Base-by-base conservation (phyloP, 2,113 vertebrate genomes). In the Neodon shergylaensis region DNA sequence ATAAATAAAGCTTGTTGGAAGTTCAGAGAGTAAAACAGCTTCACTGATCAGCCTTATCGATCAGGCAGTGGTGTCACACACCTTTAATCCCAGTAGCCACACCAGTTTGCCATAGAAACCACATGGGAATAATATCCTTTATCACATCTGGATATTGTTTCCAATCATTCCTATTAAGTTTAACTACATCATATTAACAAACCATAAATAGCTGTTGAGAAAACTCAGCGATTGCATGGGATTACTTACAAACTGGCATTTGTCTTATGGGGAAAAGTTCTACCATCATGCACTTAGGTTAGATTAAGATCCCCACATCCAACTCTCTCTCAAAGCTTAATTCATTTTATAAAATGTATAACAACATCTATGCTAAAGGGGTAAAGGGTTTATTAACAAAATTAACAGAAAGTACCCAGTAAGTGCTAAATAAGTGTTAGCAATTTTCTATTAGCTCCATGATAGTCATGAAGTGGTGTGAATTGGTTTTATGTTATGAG, bases 221-320 rank as follows among this genome's bases (percentile, higher is more conserved):
- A 92, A 11, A 1, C 2, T 88, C 7, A 44, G 12, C 11, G 28
- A 26, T 21, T 26, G 6, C 52, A 36, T 81, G 7, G 7, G 11
- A 1, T 63, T 22, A 52, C 19, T 5, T 7, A 24, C 0, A 10
- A 13, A 12, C 0, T 49, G 1, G 10, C 28, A n/a, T 83, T 44
- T 14, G 1, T 68, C 86, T 90, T 61, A 13, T 0, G 17, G 5
- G 6, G 1, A 7, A 3, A 1, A 44, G n/a, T 14, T 6, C 16
- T 19, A 2, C 7, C 24, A 44, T 77, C 9, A 3, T 44, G 7
- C 6, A 54, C 13, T 85, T 19, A 39, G 16, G 0, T 58, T 14
- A 47, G 2, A 82, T 5, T 73, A 1, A 10, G 36, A 42, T 39
- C 3, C 17, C 33, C 24, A 52, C 11, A 8, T 8, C 24, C 19